A percentile compares a stretch with the other conserved stretches of the same genome.
Evolutionary conservation across 2,113 vertebrate genomes (phyloP).

Genomic region (Montifringilla adamsi): DNA sequence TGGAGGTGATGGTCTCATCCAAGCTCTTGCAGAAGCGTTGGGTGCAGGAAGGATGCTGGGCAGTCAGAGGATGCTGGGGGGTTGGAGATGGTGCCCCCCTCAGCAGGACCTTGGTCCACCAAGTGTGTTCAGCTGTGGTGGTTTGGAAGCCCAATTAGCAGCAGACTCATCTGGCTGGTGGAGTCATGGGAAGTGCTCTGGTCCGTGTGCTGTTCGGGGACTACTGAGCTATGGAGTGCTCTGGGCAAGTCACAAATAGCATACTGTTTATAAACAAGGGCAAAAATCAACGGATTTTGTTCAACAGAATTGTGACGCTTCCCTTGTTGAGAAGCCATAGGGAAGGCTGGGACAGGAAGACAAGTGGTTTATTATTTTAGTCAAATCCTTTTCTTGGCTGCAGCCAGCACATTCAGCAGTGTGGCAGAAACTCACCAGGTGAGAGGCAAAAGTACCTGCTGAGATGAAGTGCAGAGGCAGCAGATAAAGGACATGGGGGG

Average conservation of each 20-base stretch:
- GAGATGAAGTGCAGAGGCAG: neutral
- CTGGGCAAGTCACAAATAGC: neutral
- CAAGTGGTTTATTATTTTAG: neutral
- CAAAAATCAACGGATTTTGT: neutral
- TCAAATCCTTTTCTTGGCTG: neutral
- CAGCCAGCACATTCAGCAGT: neutral
- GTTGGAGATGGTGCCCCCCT: neutral
- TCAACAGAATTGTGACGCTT: neutral
- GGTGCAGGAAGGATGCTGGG: neutral
- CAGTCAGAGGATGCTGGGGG: neutral
- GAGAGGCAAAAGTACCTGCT: neutral
- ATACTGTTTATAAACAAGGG: neutral
- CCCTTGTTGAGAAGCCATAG: neutral
- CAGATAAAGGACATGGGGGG: neutral
- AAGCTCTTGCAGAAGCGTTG: rapidly evolving
- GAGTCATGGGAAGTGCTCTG: neutral
- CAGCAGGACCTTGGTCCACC: neutral
- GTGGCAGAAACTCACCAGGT: neutral
- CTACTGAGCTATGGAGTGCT: neutral
- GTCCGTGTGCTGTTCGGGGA: neutral
- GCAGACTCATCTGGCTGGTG: neutral
- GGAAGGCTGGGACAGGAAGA: neutral
- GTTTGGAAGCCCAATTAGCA: neutral
- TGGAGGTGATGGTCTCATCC: neutral
- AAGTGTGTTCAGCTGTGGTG: neutral